These are phyloP conservation scores for Eulemur macaco DNA, from an alignment of 2,113 vertebrate species.

Conservation along the genomic window DNA sequence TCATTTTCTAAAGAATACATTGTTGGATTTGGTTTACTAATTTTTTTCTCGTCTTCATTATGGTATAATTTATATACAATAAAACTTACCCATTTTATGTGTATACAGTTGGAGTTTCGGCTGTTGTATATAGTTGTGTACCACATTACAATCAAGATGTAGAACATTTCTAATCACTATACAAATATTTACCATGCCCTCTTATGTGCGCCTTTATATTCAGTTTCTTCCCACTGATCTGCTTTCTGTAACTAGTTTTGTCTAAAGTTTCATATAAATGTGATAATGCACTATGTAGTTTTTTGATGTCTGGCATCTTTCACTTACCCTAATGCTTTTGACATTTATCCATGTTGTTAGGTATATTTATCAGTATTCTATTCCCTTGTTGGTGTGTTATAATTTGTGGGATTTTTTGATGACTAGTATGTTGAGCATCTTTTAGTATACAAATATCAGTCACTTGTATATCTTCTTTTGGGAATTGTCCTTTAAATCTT, in stretches of 20 bases:
- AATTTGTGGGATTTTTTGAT: neutral
- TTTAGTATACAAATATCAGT: neutral
- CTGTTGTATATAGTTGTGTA: neutral
- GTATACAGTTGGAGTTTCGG: neutral
- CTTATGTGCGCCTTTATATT: neutral
- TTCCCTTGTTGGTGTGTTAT: neutral
- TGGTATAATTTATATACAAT: neutral
- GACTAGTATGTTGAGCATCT: neutral
- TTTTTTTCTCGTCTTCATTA: conserved; percentile 6
- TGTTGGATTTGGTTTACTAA: neutral
- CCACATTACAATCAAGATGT: neutral
- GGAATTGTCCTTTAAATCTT: neutral
- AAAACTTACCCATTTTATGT: neutral
- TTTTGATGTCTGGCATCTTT: conserved; percentile 9
- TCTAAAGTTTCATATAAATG: neutral
- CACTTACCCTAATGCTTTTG: neutral
- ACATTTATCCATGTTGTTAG: neutral
- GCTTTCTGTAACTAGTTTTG: neutral
- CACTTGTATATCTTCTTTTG: conserved; percentile 1
- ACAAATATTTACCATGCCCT: neutral
- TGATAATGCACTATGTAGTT: neutral
- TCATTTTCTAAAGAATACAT: neutral
- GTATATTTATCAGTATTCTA: neutral
- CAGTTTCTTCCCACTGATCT: neutral
- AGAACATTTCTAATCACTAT: neutral